Evolutionary conservation across 2,113 vertebrate species (phyloP), one percentile per base, ranked within the genome.

Genomic region (Phoxinus phoxinus): DNA sequence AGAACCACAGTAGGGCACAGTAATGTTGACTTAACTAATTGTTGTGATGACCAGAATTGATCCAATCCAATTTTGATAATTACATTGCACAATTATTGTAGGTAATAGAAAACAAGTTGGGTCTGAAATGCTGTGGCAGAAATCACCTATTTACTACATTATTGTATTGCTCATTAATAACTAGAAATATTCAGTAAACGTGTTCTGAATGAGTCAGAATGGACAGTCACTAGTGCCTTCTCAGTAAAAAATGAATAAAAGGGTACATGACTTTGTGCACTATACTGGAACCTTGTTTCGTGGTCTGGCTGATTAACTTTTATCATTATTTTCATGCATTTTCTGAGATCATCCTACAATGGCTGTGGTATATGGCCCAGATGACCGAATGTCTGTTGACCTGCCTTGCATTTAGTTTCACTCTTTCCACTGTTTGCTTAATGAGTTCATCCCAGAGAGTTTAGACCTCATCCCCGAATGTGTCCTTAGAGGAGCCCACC

Each of bases 361-460:
- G 44, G 23, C 32, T 63, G 21, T 67, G 67, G 61, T 23, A 15
- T 9, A n/a, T 44, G 17, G 37, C n/a, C n/a, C 27, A 61, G 21
- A 10, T n/a, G 58, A 65, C 46, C 19, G 15, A 76, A 79, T 53
- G 65, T 58, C 84, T 84, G 73, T 79, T 86, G 84, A 83, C 74
- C 81, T 74, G 51, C 73, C 73, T 17, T 59, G 35, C 67, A 74
- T 65, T 80, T 44, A 41, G 65, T 86, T 58, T 73, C 59, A 81
- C 27, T 56, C n/a, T 85, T 86, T 81, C 46, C 27, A 72, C 71
- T 73, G 83, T 77, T 79, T 85, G 77, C 51, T 84, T 87, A 61
- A 53, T 71, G 27, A 80, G 67, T 67, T 48, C 23, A 53, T 51
- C 65, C 56, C 41, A 25, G 71, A 79, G 69, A 35, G 35, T 59